These are phyloP conservation scores for Acropora yongei DNA, from an alignment of 64 coral and sea anemone species.

Conservation along the genomic window DNA sequence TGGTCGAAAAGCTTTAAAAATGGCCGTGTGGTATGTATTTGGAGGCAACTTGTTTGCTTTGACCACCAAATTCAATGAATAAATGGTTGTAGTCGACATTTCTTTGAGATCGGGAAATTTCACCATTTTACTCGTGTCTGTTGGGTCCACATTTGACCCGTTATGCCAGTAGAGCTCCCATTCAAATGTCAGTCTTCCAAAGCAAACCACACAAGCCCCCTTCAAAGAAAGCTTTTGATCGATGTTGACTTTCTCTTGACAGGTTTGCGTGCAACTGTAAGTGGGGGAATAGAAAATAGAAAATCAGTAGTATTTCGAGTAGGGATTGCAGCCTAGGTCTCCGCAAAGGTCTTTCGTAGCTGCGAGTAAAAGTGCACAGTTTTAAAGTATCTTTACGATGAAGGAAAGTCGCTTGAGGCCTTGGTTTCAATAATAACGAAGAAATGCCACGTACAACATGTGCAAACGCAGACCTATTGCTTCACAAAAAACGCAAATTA, in stretches of 20 bases:
- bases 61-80: constrained; percentile 50
- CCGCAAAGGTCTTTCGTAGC: no score
- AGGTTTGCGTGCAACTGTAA: constrained; percentile 68
- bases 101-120: neutral
- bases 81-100: constrained; percentile 6
- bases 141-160: neutral
- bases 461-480: no score
- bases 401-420: no score
- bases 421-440: no score
- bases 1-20: constrained; percentile 52
- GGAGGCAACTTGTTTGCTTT: neutral
- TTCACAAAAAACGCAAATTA: no score
- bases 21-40: constrained; percentile 23
- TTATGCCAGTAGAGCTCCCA: constrained; percentile 47
- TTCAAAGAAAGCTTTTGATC: constrained; percentile 65
- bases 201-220: constrained; percentile 66
- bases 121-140: constrained; percentile 19
- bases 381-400: no score
- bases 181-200: constrained; percentile 27
- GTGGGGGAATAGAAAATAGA: neutral
- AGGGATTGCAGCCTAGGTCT: no score
- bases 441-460: no score
- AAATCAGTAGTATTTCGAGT: no score
- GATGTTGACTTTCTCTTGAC: constrained; percentile 57
- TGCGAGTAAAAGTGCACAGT: neutral